Evolutionary conservation across 2,888 invertebrate species (phyloP).

Genomic region (Cenopis cana): DNA sequence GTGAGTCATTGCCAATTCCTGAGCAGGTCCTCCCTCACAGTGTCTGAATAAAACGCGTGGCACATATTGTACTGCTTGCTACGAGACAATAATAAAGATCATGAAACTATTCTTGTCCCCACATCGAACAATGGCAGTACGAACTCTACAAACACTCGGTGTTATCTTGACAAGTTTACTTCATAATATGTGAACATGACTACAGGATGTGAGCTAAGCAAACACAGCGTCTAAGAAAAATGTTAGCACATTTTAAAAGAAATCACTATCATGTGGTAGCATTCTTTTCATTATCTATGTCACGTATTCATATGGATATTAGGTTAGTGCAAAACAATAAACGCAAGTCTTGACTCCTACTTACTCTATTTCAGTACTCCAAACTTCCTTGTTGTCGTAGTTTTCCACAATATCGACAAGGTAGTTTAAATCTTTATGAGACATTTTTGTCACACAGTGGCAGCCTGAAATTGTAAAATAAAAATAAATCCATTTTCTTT

Average conservation of each 20-base stretch:
- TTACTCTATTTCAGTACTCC: conserved; percentile 71
- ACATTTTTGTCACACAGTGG: conserved; percentile 21
- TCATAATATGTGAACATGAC: conserved; percentile 38
- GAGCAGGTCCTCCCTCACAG: background rate
- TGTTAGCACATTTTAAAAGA: conserved; percentile 66
- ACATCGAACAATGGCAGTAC: conserved; percentile 66
- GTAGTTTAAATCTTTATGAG: conserved; percentile 27
- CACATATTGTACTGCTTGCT: background rate
- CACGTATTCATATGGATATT: background rate
- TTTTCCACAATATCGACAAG: conserved; percentile 39
- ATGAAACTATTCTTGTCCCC: conserved; percentile 49
- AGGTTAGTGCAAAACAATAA: background rate
- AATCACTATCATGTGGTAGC: conserved; percentile 54
- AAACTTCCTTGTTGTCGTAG: conserved; percentile 63
- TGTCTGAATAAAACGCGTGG: conserved; percentile 3
- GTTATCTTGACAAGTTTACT: conserved; percentile 82
- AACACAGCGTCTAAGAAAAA: conserved; percentile 71
- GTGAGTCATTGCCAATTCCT: background rate
- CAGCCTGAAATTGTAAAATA: conserved; percentile 16
- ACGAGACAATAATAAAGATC: conserved; percentile 52
- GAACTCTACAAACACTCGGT: conserved; percentile 67
- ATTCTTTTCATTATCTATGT: conserved; percentile 45
- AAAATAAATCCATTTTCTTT: background rate
- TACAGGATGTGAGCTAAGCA: conserved; percentile 64
- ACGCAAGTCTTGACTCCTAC: conserved; percentile 51